A percentile compares a stretch with the other conserved stretches of the same genome.
These are phyloP conservation scores for Cephalopachus bancanus DNA, from an alignment of 2,797 vertebrate species.

Conservation along the genomic window DNA sequence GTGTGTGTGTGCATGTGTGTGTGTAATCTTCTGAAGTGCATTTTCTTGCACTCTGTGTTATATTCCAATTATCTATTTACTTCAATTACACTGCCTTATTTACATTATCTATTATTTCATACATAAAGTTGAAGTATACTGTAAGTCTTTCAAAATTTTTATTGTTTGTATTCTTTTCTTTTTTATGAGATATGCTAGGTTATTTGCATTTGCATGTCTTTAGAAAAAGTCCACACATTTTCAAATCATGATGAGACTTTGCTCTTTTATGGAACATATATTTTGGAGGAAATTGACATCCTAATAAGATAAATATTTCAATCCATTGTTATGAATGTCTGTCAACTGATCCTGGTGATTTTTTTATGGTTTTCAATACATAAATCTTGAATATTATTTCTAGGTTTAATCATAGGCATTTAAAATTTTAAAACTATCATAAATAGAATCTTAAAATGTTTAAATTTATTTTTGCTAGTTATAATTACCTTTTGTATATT, in stretches of 20 bases:
- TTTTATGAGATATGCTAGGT: too few species aligned
- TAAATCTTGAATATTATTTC: neutral
- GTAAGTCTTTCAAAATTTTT: neutral
- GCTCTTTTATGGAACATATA: neutral
- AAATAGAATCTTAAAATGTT: neutral
- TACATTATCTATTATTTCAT: neutral
- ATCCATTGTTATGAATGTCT: neutral
- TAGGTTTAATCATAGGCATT: neutral
- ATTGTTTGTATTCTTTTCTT: neutral
- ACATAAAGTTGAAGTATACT: neutral
- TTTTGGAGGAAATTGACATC: neutral
- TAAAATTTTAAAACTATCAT: neutral
- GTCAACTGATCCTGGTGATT: neutral
- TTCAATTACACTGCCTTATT: neutral
- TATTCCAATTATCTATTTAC: neutral
- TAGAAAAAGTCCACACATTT: neutral
- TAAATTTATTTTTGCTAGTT: neutral
- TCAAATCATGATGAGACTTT: neutral
- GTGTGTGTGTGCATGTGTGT: too few species aligned
- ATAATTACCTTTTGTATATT: neutral
- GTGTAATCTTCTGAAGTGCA: too few species aligned
- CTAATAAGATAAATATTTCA: neutral
- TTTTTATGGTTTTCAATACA: neutral
- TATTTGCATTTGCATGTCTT: neutral
- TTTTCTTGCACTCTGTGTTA: neutral